Evolutionary conservation across 2,113 vertebrate genomes (phyloP), one percentile per base, ranked within the genome.

Genomic region (Montifringilla adamsi): DNA sequence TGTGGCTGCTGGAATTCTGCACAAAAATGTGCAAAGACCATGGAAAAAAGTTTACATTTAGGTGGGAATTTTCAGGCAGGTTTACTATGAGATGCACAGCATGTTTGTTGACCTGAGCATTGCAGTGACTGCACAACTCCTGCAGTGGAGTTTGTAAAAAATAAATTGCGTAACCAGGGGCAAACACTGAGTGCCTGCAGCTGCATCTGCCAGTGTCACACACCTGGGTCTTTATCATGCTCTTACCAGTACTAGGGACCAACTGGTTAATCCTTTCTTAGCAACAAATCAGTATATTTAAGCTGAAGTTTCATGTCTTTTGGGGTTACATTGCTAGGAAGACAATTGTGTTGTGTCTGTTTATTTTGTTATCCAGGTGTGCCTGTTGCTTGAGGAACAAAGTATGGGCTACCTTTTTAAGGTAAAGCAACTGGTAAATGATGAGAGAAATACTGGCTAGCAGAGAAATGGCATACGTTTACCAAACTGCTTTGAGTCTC

Each of bases 151-250:
- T 8, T 41, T 55, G 15, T 20, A 6, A 67, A 33, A 2, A 15
- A 17, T 18, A 28, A 64, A 64, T 10, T 26, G 9, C 53, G 20
- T 17, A 5, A 67, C 24, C 1, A 15, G 20, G 37, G 74, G 26
- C 26, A 13, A 22, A 15, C 31, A 2, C 41, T 37, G 23, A 15
- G 20, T 4, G 11, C 11, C 35, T 89, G 44, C 67, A 43, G 16
- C 26, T 58, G 20, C 37, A n/a, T 30, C 33, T 60, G 11, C 5
- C 12, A 18, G 13, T 33, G 49, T 6, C 53, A 7, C 12, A 13
- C 3, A 2, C 1, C 5, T 7, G 11, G 22, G 4, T 15, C 39
- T 68, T 67, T 20, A 2, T 10, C 3, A 6, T 28, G 16, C 27
- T 39, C 43, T 35, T 28, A 8, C 30, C 75, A 33, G 24, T 9